Base-by-base conservation (phyloP, 2,113 vertebrate genomes). In the Callocephalon fimbriatum region DNA sequence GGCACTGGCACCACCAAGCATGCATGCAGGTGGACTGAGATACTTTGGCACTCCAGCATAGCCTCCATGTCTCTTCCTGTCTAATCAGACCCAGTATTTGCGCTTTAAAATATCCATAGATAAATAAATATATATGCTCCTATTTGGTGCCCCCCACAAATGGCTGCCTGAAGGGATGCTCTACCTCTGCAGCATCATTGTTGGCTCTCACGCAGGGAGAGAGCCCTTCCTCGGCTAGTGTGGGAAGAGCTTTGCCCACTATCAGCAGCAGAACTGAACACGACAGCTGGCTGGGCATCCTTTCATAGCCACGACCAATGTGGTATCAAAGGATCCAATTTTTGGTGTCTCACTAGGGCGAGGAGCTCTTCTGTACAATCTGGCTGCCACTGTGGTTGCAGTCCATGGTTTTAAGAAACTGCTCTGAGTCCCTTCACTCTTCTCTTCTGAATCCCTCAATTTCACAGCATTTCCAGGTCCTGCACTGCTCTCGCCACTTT, bases 221-320 rank as follows among this genome's bases (percentile, higher is more conserved):
- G 18, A 56, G 53, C 53, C 18, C 31, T 32, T 56, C 31, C 53
- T 6, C 19, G 73, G 31, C n/a, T 70, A 40, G 15, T 1, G 3
- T 0, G 4, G 61, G 29, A 63, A 7, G 5, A 63, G 35, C 38
- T 88, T 45, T 8, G 5, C 38, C 42, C 45, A 63, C 44, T 18
- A 6, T 9, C 7, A 1, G 53, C 54, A 75, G 72, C 50, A 61
- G 31, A 32, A 44, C 14, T 12, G 21, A 80, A 19, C 20, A 23
- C 0, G 0, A 27, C 7, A n/a, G 18, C 51, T 45, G 32, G 54
- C 32, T 58, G 20, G 54, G 32, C 19, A 58, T 14, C 8, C 54
- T n/a, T 58, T 58, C 54, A 14, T 58, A 58, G 8, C 20, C 12
- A 8, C 12, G 4, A n/a, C 8, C 32, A 58, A 6, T n/a, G 54